Evolutionary conservation across 2,113 vertebrate genomes (phyloP).

Genomic region (Vulpes lagopus): DNA sequence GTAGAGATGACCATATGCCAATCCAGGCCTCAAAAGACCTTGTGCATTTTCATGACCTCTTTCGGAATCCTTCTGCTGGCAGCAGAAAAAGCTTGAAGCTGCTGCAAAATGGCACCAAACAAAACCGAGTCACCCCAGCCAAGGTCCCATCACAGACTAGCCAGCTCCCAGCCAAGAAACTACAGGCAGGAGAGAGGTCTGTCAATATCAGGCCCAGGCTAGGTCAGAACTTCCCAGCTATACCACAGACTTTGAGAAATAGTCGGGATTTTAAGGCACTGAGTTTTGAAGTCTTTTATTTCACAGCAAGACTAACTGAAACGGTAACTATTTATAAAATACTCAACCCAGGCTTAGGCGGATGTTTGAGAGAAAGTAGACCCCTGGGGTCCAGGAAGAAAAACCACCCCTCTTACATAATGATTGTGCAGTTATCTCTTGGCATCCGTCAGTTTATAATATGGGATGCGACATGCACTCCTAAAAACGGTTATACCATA

Average conservation of each 20-base stretch:
- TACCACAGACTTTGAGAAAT: neutral
- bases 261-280: neutral
- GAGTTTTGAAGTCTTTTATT: neutral
- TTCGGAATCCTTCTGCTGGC: neutral
- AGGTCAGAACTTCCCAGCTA: neutral
- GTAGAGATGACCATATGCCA: neutral
- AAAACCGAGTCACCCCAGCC: neutral
- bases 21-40: neutral
- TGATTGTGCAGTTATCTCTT: neutral
- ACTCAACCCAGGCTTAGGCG: neutral
- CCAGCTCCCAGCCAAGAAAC: neutral
- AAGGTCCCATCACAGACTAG: neutral
- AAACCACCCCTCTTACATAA: neutral
- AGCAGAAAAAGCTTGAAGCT: neutral
- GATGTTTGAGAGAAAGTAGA: neutral
- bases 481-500: fast-evolving
- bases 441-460: neutral
- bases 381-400: neutral
- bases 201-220: fast-evolving
- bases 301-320: neutral
- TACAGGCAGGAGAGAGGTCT: neutral
- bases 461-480: neutral
- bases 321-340: neutral
- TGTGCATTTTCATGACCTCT: neutral
- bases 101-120: neutral